phyloP scores from a whole-genome alignment of 2,113 vertebrate species.

The Aplodontia rufa region DNA sequence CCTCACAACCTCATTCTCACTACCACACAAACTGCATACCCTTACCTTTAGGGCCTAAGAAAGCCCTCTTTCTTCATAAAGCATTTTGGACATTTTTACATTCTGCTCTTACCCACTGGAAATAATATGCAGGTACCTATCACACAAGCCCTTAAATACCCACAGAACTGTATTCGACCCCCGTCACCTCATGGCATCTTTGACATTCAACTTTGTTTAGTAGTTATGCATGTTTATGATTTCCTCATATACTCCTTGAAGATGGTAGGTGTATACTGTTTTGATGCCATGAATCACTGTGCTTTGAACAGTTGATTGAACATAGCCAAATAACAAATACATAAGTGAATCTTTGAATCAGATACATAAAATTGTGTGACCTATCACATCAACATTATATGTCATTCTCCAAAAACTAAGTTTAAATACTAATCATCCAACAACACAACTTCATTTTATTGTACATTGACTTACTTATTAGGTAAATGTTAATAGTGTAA shows the following conservation, averaged over 20 bases:
- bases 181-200: neutral
- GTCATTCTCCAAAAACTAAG: neutral
- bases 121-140: neutral
- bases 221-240: neutral
- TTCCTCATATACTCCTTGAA: neutral
- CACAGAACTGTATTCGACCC: neutral
- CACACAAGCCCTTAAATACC: neutral
- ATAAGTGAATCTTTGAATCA: neutral
- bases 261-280: neutral
- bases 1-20: accelerated
- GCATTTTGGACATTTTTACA: neutral
- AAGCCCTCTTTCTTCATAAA: neutral
- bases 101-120: neutral
- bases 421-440: neutral
- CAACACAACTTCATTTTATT: neutral
- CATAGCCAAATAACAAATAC: neutral
- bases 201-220: neutral
- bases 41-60: neutral
- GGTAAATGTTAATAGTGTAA: neutral
- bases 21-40: too few relatives aligned
- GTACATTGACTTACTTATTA: neutral
- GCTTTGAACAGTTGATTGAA: neutral
- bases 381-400: neutral
- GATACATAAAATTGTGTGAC: neutral
- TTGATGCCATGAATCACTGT: neutral